These are phyloP conservation scores for Rhagoletis pomonella DNA, from an alignment of 1,140 invertebrate genomes.

Conservation along the genomic window DNA sequence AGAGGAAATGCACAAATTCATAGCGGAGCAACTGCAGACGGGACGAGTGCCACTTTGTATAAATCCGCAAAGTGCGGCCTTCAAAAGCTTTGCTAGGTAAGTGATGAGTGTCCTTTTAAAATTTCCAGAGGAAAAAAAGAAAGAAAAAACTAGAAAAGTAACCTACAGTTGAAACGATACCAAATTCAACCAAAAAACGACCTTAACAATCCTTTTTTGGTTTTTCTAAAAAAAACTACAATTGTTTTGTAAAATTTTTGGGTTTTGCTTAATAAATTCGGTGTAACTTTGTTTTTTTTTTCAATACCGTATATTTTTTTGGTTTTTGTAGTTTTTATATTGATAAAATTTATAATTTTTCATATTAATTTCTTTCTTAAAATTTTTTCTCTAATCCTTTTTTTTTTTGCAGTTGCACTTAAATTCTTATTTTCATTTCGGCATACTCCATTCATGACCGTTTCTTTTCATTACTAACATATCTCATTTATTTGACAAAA, in stretches of 20 bases:
- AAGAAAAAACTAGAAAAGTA: not conserved
- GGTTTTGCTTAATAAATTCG: conserved; percentile 17
- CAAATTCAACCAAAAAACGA: not conserved
- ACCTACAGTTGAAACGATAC: conserved; percentile 26
- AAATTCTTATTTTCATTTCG: not conserved
- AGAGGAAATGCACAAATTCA: conserved; percentile 99
- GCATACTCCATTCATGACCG: too few relatives aligned
- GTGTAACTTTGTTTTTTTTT: not conserved
- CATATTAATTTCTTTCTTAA: not conserved
- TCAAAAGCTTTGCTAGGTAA: conserved; percentile 99
- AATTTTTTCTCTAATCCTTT: not conserved
- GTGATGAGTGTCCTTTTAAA: conserved; percentile 69
- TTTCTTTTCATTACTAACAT: not conserved
- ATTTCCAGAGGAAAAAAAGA: not conserved
- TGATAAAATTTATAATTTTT: not conserved
- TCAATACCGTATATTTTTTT: conserved; percentile 10
- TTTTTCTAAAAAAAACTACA: not conserved
- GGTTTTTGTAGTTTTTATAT: not conserved
- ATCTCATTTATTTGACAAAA: not conserved
- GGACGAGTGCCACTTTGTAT: conserved; percentile 97
- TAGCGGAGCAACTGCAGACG: conserved; percentile 95
- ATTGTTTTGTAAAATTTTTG: conserved; percentile 22
- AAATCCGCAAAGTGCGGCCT: conserved; percentile 98
- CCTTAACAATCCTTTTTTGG: conserved; percentile 50
- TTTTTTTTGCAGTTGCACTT: not conserved